Conservation (phyloP, 2,113 vertebrate genomes). For the Perognathus longimembris region DNA sequence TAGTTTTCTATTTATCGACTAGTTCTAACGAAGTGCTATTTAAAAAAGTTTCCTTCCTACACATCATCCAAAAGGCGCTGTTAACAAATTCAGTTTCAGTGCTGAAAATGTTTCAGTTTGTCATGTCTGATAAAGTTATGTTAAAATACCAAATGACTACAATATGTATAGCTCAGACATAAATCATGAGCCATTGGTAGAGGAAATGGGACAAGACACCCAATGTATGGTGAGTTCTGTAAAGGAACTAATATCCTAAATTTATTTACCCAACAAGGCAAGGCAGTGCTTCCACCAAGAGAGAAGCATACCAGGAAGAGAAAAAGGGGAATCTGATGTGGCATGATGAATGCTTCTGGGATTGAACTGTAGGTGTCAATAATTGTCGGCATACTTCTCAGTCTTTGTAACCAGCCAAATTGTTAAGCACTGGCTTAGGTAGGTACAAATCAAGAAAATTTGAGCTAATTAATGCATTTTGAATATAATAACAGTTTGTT, state of each 20-base stretch:
- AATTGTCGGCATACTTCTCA: background rate
- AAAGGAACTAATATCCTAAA: background rate
- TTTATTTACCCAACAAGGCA: background rate
- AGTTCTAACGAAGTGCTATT: conserved; percentile 63
- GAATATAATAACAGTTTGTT: conserved; percentile 72
- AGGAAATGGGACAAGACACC: background rate
- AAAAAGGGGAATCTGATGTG: background rate
- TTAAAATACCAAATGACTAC: conserved; percentile 51
- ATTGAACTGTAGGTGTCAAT: background rate
- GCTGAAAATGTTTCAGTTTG: conserved; percentile 52
- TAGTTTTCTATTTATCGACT: conserved; percentile 66
- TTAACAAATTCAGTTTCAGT: conserved; percentile 63
- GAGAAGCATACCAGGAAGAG: background rate
- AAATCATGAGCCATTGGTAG: background rate
- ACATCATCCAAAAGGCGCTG: conserved; percentile 54
- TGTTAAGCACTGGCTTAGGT: background rate
- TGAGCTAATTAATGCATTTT: conserved; percentile 5
- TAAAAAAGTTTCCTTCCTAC: conserved; percentile 61
- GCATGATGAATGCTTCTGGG: background rate
- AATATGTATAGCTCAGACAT: conserved; percentile 19
- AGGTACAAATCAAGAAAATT: background rate
- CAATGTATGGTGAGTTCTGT: background rate
- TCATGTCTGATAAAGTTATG: conserved; percentile 28
- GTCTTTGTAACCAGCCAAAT: conserved; percentile 15
- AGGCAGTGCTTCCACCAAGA: background rate